Percentiles rank a stretch among this genome's conserved stretches.
These are phyloP conservation scores for Burhinus bistriatus DNA, from an alignment of 2,113 vertebrate species.

Conservation along the genomic window DNA sequence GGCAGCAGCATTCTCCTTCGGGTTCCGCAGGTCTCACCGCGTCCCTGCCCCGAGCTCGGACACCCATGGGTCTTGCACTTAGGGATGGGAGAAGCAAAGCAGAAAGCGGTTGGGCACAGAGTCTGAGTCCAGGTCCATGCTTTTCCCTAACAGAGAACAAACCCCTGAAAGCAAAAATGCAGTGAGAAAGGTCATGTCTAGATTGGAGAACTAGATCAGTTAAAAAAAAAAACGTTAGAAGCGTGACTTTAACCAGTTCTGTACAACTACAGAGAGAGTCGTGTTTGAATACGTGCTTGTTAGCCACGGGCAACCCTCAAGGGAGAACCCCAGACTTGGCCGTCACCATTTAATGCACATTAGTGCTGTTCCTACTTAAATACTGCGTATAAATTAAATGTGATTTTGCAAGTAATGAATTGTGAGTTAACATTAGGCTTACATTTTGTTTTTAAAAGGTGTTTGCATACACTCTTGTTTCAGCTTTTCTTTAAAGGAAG, in stretches of 20 bases:
- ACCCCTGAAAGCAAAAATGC: not conserved
- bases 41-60: not conserved
- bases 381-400: not conserved
- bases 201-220: not conserved
- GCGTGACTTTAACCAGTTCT: not conserved
- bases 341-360: too few species aligned
- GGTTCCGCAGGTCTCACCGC: not conserved
- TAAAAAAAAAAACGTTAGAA: not conserved
- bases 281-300: not conserved
- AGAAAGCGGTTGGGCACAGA: not conserved
- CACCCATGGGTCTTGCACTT: rapidly evolving
- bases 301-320: not conserved
- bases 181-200: not conserved
- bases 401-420: not conserved
- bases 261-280: not conserved
- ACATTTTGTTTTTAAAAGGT: not conserved
- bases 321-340: not conserved
- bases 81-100: not conserved
- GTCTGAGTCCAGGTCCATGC: not conserved
- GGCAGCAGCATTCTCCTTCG: not conserved
- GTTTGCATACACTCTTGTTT: not conserved
- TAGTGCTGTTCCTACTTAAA: not conserved
- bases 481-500: not conserved
- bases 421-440: not conserved
- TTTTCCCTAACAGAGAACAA: not conserved